Evolutionary conservation across 2,797 vertebrate species (phyloP).

Genomic region (Propithecus perrieri): DNA sequence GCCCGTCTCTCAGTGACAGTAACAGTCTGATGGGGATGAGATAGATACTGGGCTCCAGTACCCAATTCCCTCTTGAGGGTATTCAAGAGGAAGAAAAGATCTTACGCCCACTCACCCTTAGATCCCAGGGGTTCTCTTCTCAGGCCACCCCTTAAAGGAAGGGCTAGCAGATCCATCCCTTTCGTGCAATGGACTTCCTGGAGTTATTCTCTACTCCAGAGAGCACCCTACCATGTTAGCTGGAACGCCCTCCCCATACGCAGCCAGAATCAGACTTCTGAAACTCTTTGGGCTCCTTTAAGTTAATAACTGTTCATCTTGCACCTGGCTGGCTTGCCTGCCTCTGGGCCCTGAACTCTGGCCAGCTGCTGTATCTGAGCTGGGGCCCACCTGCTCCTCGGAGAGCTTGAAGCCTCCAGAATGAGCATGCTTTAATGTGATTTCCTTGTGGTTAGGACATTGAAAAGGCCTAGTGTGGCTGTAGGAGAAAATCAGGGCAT

Average conservation of each 20-base stretch:
- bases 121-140: not conserved
- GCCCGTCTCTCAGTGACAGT: not conserved
- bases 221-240: fast-evolving
- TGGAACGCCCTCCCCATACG: fast-evolving
- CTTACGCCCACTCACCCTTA: not conserved
- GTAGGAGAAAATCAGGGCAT: not conserved
- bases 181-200: not conserved
- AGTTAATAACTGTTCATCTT: not conserved
- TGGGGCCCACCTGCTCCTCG: constrained; percentile 50
- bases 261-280: not conserved
- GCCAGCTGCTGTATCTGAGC: not conserved
- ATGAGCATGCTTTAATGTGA: not conserved
- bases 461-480: constrained; percentile 21
- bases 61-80: not conserved
- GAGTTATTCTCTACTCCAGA: not conserved
- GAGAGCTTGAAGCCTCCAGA: not conserved
- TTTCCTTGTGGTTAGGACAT: constrained; percentile 32
- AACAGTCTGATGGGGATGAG: not conserved
- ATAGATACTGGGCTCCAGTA: not conserved
- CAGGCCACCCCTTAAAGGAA: not conserved
- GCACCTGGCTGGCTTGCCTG: not conserved
- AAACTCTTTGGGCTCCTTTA: not conserved
- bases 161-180: not conserved
- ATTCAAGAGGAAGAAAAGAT: not conserved
- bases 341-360: not conserved